Conservation (phyloP, 2,113 vertebrate species). For the Myodes glareolus region DNA sequence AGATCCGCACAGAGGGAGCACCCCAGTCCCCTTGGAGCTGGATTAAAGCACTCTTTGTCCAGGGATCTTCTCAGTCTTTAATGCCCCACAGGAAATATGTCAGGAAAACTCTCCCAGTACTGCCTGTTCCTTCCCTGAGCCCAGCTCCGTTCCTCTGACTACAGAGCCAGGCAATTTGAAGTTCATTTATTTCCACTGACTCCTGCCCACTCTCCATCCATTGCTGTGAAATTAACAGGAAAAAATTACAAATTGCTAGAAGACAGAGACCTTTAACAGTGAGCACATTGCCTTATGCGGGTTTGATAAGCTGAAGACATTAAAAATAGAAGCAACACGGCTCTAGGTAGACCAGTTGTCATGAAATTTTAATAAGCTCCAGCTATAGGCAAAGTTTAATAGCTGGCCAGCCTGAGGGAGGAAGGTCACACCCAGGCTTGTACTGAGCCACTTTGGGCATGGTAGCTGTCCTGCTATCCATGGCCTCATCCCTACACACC, state of each 20-base stretch:
- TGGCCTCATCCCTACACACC: neutral
- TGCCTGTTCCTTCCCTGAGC: accelerated
- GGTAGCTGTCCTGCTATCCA: too few species aligned
- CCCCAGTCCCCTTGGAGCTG: neutral
- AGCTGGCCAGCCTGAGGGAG: accelerated
- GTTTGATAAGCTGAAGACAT: conserved; percentile 75
- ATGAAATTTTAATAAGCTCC: conserved; percentile 81
- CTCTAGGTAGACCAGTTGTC: conserved; percentile 59
- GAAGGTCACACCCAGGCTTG: neutral
- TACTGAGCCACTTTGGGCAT: neutral
- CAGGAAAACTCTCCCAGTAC: neutral
- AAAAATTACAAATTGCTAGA: conserved; percentile 65
- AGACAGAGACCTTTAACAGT: conserved; percentile 51
- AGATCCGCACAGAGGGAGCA: neutral
- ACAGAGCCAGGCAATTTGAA: neutral
- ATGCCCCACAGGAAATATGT: neutral
- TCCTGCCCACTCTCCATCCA: neutral
- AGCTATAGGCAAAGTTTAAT: neutral
- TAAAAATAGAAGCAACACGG: conserved; percentile 82
- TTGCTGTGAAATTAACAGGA: conserved; percentile 52
- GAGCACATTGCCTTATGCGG: conserved; percentile 42
- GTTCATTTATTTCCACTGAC: conserved; percentile 23
- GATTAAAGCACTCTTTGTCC: neutral
- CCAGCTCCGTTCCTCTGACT: neutral
- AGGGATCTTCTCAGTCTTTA: neutral